Evolutionary conservation across 2,797 vertebrate species (phyloP).

Genomic region (Intellagama lesueurii): DNA sequence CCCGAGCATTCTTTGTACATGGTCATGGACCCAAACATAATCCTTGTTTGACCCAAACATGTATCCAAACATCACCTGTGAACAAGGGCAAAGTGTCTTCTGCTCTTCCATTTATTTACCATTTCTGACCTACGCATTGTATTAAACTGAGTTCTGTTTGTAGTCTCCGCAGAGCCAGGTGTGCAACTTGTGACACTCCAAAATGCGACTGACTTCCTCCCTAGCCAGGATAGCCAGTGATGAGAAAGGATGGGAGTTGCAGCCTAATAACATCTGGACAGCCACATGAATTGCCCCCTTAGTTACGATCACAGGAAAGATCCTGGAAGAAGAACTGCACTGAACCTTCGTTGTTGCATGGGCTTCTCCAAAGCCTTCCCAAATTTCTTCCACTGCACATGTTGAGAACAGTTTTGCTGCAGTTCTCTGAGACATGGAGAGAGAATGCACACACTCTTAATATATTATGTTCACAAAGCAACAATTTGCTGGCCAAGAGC

Average conservation of each 20-base stretch:
- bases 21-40: no score
- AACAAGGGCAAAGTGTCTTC: background rate
- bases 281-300: background rate
- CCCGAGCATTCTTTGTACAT: no score
- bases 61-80: background rate
- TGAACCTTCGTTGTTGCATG: constrained; percentile 29
- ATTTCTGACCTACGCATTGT: constrained; percentile 44
- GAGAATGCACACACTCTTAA: constrained; percentile 51
- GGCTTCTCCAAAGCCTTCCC: constrained; percentile 54
- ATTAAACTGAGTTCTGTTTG: constrained; percentile 42
- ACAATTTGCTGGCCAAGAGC: constrained; percentile 56
- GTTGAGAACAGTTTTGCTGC: constrained; percentile 45
- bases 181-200: background rate
- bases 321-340: background rate
- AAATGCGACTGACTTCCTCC: background rate
- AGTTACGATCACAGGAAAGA: constrained; percentile 59
- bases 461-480: constrained; percentile 50
- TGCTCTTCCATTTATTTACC: constrained; percentile 2
- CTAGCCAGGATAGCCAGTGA: background rate
- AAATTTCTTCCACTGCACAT: constrained; percentile 34
- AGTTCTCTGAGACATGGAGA: constrained; percentile 54
- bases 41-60: no score
- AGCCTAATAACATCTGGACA: constrained; percentile 7
- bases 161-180: constrained; percentile 35
- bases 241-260: background rate